phyloP scores from a whole-genome alignment of 2,113 vertebrate species.

The Notechis scutatus region DNA sequence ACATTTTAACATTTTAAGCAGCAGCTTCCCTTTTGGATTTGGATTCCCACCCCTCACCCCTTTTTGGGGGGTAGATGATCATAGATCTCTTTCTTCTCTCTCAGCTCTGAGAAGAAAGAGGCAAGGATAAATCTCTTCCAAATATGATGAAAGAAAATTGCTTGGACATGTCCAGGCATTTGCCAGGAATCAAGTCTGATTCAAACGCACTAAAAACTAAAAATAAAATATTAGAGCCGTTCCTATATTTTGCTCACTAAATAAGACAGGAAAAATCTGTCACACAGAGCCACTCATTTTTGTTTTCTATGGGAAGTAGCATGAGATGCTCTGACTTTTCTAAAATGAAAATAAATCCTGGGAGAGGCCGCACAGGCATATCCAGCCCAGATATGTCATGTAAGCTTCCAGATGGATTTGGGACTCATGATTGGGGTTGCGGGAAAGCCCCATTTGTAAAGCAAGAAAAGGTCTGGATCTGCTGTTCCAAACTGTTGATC shows the following conservation, averaged over 20 bases:
- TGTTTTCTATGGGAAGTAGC: neutral
- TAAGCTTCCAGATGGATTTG: neutral
- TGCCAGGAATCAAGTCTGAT: neutral
- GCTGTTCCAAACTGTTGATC: neutral
- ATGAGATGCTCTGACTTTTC: neutral
- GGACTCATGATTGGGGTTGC: neutral
- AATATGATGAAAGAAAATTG: neutral
- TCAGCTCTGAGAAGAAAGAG: neutral
- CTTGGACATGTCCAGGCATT: neutral
- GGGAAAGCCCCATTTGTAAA: neutral
- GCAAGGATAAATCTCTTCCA: neutral
- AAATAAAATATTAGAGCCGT: neutral
- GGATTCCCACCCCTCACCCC: neutral
- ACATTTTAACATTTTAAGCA: neutral
- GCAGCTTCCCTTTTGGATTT: neutral
- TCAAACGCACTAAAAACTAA: neutral
- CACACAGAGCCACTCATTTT: neutral
- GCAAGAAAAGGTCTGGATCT: neutral
- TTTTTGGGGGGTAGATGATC: neutral
- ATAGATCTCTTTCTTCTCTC: neutral
- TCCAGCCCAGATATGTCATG: neutral
- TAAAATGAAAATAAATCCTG: neutral
- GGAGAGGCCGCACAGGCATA: neutral
- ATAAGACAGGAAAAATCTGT: neutral
- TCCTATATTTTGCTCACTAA: neutral